phyloP scores from a whole-genome alignment of 2,888 invertebrate species.

The Troilus luridus region DNA sequence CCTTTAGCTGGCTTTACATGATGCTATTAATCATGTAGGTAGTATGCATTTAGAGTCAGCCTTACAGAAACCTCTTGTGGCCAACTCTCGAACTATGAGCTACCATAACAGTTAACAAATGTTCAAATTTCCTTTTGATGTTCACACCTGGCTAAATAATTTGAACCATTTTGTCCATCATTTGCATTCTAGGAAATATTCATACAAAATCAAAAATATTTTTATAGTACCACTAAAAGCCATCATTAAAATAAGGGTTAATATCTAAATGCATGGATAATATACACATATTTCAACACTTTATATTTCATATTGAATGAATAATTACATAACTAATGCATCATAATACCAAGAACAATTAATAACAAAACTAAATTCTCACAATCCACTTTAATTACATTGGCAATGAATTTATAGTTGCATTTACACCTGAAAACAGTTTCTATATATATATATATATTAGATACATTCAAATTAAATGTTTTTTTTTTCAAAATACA shows the following conservation, averaged over 20 bases:
- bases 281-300: neutral
- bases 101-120: too few relatives aligned
- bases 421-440: neutral
- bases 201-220: too few relatives aligned
- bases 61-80: too few relatives aligned
- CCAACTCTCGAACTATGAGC: too few relatives aligned
- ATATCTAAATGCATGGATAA: neutral
- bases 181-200: too few relatives aligned
- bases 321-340: neutral
- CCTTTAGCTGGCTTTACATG: too few relatives aligned
- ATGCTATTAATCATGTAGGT: too few relatives aligned
- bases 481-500: neutral
- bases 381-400: neutral
- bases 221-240: too few relatives aligned
- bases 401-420: neutral
- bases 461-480: neutral
- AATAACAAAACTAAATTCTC: slow-evolving; percentile 6
- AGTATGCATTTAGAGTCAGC: too few relatives aligned
- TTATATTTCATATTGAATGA: neutral
- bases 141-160: too few relatives aligned
- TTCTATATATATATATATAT: neutral
- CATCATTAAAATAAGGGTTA: neutral
- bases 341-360: neutral
- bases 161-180: too few relatives aligned
- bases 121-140: too few relatives aligned